Evolutionary conservation across 2,888 invertebrate genomes (phyloP).

Genomic region (Euspilapteryx auroguttella): DNA sequence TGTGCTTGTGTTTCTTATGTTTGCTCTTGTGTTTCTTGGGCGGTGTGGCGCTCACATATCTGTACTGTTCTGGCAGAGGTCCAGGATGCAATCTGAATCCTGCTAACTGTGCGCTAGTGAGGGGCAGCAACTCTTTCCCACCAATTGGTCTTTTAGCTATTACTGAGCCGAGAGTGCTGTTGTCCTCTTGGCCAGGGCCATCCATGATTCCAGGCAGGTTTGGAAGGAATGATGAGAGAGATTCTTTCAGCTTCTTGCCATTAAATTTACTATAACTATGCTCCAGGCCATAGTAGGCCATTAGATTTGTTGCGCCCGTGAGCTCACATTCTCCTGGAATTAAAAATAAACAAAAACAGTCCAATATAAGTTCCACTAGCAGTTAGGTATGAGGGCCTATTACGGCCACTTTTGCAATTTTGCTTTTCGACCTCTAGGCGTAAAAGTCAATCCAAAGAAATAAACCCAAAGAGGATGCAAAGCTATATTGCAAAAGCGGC

Average conservation of each 20-base stretch:
- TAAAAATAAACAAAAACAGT: slow-evolving; percentile 6
- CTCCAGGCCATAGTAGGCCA: slow-evolving; percentile 94
- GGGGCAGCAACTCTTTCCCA: slow-evolving; percentile 80
- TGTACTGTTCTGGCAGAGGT: slow-evolving; percentile 94
- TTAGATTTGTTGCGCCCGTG: slow-evolving; percentile 95
- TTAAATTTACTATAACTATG: slow-evolving; percentile 98
- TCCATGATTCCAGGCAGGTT: slow-evolving; percentile 95
- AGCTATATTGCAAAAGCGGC: too few relatives aligned
- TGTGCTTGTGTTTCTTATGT: slow-evolving; percentile 93
- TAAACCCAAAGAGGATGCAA: too few relatives aligned
- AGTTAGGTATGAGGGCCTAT: too few relatives aligned
- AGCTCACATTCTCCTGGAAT: slow-evolving; percentile 83
- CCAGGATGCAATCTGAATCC: slow-evolving; percentile 96
- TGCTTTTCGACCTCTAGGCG: too few relatives aligned
- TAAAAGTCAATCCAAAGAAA: too few relatives aligned
- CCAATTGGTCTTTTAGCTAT: slow-evolving; percentile 95
- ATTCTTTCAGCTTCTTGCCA: slow-evolving; percentile 94
- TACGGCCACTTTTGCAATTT: too few relatives aligned
- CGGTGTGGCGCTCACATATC: slow-evolving; percentile 88
- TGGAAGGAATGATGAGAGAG: slow-evolving; percentile 91
- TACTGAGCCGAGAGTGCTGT: slow-evolving; percentile 87
- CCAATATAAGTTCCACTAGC: too few relatives aligned
- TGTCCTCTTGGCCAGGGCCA: slow-evolving; percentile 83
- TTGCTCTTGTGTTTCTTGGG: slow-evolving; percentile 94
- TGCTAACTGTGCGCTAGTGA: slow-evolving; percentile 85